Percentiles rank a stretch among this genome's conserved stretches.
phyloP scores from a whole-genome alignment of 2,888 invertebrate species.

The Dasypogon diadema region DNA sequence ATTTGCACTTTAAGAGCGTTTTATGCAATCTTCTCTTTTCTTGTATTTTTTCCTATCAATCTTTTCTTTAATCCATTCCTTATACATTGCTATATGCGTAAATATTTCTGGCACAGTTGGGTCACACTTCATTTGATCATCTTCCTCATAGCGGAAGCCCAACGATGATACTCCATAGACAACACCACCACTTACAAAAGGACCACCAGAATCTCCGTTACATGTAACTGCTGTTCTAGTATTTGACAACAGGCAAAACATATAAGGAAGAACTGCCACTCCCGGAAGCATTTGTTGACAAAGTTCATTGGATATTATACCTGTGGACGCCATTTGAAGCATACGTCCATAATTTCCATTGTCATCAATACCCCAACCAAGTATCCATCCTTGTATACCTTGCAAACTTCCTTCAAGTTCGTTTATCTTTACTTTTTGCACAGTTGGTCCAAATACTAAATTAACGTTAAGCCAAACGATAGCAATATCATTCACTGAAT shows the following conservation, averaged over 20 bases:
- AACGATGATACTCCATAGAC: not conserved
- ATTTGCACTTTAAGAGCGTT: too few species aligned
- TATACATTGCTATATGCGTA: too few species aligned
- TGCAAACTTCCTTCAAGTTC: not conserved
- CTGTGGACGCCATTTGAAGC: not conserved
- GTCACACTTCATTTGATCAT: too few species aligned
- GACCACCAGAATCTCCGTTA: conserved; percentile 6
- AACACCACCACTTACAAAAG: not conserved
- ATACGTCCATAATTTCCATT: not conserved
- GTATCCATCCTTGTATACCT: not conserved
- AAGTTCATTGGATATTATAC: not conserved
- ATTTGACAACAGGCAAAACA: not conserved
- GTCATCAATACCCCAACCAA: not conserved
- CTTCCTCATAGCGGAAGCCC: too few species aligned
- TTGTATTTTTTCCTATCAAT: not conserved
- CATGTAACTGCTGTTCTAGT: not conserved
- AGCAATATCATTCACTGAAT: not conserved
- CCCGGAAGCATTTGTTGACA: not conserved
- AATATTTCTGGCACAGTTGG: too few species aligned
- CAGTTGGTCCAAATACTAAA: not conserved
- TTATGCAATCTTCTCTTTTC: not conserved
- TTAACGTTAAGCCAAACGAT: not conserved
- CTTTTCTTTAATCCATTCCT: too few species aligned
- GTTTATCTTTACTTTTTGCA: not conserved
- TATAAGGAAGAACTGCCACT: not conserved